These are phyloP conservation scores for Paragorgia papillata DNA, from an alignment of 92 coral and sea anemone genomes.

Conservation along the genomic window DNA sequence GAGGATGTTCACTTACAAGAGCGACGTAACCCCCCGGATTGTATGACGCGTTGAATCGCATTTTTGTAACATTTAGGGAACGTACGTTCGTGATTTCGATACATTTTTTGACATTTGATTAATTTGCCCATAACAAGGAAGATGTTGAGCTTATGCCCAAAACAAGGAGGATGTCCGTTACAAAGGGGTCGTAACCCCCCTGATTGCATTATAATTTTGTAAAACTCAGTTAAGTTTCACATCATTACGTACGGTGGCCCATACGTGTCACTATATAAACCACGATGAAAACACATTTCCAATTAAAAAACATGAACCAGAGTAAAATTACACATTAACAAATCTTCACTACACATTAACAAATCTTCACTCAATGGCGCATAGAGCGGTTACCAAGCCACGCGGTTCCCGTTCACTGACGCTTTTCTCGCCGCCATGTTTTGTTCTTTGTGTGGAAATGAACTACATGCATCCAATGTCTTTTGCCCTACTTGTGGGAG, in stretches of 20 bases:
- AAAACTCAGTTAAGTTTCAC: too few species aligned
- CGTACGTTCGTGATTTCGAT: too few species aligned
- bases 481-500: constrained; percentile 46
- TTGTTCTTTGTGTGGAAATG: constrained; percentile 37
- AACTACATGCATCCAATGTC: background rate
- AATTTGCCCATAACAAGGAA: too few species aligned
- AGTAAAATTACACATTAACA: constrained; percentile 9
- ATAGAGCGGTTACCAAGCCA: background rate
- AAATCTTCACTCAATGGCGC: constrained; percentile 5
- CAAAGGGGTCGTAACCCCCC: too few species aligned
- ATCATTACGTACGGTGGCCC: constrained; percentile 36
- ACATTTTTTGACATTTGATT: too few species aligned
- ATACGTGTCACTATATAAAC: constrained; percentile 22
- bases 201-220: too few species aligned
- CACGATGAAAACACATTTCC: background rate
- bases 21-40: too few species aligned
- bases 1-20: too few species aligned
- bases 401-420: background rate
- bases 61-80: too few species aligned
- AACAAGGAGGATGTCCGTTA: too few species aligned
- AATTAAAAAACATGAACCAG: constrained; percentile 2
- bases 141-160: too few species aligned
- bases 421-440: constrained; percentile 18
- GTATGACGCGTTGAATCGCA: too few species aligned
- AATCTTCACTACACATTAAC: constrained; percentile 29